phyloP scores from a whole-genome alignment of 2,888 invertebrate species.

The Pherbina coryleti region DNA sequence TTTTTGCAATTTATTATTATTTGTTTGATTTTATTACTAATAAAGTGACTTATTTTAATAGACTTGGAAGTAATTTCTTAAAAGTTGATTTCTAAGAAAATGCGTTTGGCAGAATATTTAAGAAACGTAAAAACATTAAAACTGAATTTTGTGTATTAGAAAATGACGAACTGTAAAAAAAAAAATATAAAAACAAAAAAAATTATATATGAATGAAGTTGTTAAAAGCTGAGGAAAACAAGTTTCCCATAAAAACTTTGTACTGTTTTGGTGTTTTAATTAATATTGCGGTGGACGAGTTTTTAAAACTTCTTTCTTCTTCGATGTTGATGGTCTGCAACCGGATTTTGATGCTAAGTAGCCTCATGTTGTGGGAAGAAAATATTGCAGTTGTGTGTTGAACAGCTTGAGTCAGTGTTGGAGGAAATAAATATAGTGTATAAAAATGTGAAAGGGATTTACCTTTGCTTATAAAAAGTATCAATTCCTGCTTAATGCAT shows the following conservation, averaged over 20 bases:
- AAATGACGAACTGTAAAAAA: background rate
- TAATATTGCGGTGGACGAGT: constrained; percentile 5
- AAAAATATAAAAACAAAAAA: background rate
- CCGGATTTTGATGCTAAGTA: background rate
- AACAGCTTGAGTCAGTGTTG: background rate
- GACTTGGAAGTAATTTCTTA: background rate
- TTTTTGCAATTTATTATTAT: background rate
- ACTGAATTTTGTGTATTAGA: background rate
- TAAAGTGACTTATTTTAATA: background rate
- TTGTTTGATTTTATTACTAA: background rate
- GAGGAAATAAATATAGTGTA: background rate
- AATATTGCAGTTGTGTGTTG: background rate
- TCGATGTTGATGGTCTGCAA: background rate
- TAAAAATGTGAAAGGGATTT: background rate
- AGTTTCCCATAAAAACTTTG: background rate
- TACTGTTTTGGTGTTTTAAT: background rate
- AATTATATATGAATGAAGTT: background rate
- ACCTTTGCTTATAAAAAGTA: background rate
- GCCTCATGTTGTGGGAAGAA: background rate
- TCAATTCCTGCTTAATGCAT: background rate
- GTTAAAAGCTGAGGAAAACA: background rate
- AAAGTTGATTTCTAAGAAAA: background rate
- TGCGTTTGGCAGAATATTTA: background rate
- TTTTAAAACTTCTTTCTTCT: background rate
- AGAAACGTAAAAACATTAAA: background rate